Conservation (phyloP, 2,113 vertebrate genomes). For the Chaetops frenatus region DNA sequence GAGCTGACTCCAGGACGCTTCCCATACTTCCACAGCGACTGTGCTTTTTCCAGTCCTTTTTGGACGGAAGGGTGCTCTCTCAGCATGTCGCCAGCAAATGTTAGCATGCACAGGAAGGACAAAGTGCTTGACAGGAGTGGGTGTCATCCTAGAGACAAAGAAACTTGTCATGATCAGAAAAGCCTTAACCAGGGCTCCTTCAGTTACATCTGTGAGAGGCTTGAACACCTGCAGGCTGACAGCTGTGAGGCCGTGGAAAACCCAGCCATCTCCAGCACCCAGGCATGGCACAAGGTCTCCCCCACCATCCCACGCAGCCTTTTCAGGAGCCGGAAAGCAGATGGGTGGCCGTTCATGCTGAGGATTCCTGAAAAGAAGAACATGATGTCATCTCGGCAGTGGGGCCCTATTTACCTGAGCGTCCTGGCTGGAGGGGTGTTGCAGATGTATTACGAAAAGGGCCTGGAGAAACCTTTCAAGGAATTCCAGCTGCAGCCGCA, state of each 20-base stretch:
- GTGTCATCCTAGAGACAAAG: conserved; percentile 49
- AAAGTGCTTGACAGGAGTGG: background rate
- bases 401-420: conserved; percentile 92
- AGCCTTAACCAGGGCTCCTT: conserved; percentile 86
- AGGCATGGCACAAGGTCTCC: background rate
- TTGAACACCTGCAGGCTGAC: conserved; percentile 77
- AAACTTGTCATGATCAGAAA: conserved; percentile 74
- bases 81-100: conserved; percentile 66
- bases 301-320: conserved; percentile 75
- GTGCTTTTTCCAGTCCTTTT: conserved; percentile 86
- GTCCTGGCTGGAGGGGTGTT: conserved; percentile 84
- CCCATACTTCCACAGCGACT: conserved; percentile 71
- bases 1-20: conserved; percentile 38
- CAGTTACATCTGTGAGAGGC: conserved; percentile 85
- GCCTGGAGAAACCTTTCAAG: conserved; percentile 92
- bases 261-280: conserved; percentile 2
- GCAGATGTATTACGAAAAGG: conserved; percentile 95
- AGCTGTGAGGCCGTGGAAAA: background rate
- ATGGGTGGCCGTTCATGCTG: conserved; percentile 93
- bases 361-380: conserved; percentile 98
- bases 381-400: conserved; percentile 97
- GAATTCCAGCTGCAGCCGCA: conserved; percentile 88
- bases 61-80: conserved; percentile 76
- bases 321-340: conserved; percentile 78
- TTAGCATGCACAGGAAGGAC: conserved; percentile 51